phyloP scores from a whole-genome alignment of 2,888 invertebrate genomes.

The Tetropium fuscum region DNA sequence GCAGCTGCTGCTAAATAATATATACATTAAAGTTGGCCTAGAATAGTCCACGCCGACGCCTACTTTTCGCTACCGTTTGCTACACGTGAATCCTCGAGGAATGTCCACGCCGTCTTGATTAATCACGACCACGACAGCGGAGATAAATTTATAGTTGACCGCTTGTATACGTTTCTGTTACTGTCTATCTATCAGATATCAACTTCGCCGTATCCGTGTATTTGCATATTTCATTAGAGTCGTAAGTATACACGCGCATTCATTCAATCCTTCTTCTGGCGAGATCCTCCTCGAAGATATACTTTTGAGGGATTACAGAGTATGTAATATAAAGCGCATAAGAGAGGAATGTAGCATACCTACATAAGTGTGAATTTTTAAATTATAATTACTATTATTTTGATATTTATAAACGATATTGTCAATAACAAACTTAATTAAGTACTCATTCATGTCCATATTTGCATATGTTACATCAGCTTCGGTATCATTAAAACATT shows the following conservation, averaged over 20 bases:
- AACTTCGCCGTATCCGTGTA: constrained; percentile 49
- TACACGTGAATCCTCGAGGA: constrained; percentile 15
- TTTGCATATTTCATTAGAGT: constrained; percentile 53
- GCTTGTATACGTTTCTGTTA: constrained; percentile 53
- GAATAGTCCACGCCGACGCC: constrained; percentile 27
- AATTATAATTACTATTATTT: no score
- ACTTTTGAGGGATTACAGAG: no score
- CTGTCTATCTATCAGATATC: constrained; percentile 54
- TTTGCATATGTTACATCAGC: no score
- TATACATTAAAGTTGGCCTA: constrained; percentile 38
- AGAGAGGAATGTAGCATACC: no score
- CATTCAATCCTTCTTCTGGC: no score
- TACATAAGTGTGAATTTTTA: no score
- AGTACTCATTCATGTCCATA: no score
- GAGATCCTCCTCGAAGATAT: no score
- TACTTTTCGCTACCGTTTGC: constrained; percentile 12
- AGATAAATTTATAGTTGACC: constrained; percentile 53
- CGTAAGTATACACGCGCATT: constrained; percentile 42
- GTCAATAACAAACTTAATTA: no score
- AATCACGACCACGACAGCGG: constrained; percentile 50
- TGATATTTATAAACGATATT: no score
- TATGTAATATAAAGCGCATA: no score
- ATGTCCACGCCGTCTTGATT: constrained; percentile 45
- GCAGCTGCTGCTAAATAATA: constrained; percentile 48
- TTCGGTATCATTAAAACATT: no score